phyloP scores from a whole-genome alignment of 2,797 vertebrate species.

The Yasuhikotakia modesta region DNA sequence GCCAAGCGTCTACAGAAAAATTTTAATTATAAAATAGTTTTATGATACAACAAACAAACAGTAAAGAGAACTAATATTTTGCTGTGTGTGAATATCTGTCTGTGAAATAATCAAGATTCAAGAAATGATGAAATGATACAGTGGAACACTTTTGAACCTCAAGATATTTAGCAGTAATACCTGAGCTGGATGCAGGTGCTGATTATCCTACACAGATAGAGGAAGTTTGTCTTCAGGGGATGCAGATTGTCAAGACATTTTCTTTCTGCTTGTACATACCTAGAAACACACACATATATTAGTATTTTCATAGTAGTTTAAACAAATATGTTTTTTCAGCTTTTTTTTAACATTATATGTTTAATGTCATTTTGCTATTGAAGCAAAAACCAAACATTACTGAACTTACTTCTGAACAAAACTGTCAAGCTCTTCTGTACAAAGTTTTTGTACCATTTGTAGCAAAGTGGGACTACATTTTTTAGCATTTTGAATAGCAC shows the following conservation, averaged over 20 bases:
- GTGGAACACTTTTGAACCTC: not conserved
- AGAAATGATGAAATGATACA: not conserved
- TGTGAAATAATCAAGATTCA: not conserved
- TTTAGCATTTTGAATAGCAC: not conserved
- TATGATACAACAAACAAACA: not conserved
- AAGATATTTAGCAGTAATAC: conserved; percentile 26
- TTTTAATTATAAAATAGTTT: not conserved
- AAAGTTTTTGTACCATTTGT: conserved; percentile 45
- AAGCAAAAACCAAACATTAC: not conserved
- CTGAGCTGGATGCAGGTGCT: conserved; percentile 65
- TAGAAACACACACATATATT: conserved; percentile 47
- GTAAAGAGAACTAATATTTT: not conserved
- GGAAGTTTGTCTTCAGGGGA: conserved; percentile 24
- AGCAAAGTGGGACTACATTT: conserved; percentile 47
- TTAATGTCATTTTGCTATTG: not conserved
- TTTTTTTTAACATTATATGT: too few relatives aligned
- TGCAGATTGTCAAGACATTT: conserved; percentile 21
- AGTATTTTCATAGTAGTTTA: not conserved
- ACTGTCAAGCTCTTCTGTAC: conserved; percentile 60
- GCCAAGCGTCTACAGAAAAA: conserved; percentile 59
- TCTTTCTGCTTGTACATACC: conserved; percentile 58
- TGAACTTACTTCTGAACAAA: conserved; percentile 65
- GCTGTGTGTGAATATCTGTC: too few relatives aligned
- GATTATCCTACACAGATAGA: conserved; percentile 61
- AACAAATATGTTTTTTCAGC: too few relatives aligned